A percentile compares a stretch with the other conserved stretches of the same genome.
phyloP scores from a whole-genome alignment of 2,797 vertebrate genomes.

The Dipus sagitta region DNA sequence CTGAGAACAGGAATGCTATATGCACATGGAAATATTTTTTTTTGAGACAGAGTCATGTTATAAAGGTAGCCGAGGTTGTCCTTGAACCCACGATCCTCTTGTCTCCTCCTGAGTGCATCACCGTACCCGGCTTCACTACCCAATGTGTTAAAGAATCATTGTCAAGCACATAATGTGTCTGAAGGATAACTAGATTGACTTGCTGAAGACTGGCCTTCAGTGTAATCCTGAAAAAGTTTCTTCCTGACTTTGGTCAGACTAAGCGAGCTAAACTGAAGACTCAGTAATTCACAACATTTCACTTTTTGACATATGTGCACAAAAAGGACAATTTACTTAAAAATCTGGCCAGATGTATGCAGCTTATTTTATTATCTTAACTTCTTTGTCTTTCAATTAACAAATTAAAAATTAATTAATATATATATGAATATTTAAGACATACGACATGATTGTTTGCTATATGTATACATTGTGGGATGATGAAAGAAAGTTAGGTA shows the following conservation, averaged over 20 bases:
- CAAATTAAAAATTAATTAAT: neutral
- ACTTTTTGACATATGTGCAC: conserved; percentile 32
- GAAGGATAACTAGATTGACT: neutral
- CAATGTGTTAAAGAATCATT: neutral
- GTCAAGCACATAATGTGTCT: neutral
- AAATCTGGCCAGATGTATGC: neutral
- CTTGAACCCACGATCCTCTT: neutral
- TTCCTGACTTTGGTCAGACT: neutral
- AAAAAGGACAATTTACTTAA: neutral
- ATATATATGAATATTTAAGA: neutral
- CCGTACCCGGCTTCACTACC: neutral
- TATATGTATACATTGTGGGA: neutral
- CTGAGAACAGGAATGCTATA: neutral
- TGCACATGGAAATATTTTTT: neutral
- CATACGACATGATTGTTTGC: neutral
- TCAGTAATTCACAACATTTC: neutral
- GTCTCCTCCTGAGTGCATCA: neutral
- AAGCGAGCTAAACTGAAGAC: neutral
- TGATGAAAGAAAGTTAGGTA: neutral
- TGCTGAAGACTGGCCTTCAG: neutral
- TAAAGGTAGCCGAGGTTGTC: neutral
- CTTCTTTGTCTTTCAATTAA: neutral
- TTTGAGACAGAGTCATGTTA: neutral
- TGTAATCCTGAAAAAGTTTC: neutral
- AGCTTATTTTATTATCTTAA: neutral